These are phyloP conservation scores for Catotricha subobsoleta DNA, from an alignment of 2,888 invertebrate species.

Conservation along the genomic window DNA sequence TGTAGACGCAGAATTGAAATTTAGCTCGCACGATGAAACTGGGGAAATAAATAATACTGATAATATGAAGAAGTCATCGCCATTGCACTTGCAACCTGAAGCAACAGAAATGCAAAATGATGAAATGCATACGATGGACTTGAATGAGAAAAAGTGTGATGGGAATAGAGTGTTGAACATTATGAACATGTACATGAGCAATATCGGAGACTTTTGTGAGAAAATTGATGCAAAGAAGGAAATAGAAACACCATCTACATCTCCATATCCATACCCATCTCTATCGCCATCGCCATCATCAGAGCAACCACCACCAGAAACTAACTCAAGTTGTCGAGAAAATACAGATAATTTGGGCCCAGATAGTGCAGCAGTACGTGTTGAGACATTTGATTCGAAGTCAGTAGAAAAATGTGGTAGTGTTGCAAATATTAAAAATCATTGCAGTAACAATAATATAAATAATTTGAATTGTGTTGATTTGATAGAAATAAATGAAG, in stretches of 20 bases:
- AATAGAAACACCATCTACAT: conserved; percentile 15
- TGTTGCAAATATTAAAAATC: background rate
- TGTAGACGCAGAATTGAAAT: no score
- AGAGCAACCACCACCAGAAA: conserved; percentile 8
- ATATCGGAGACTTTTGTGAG: no score
- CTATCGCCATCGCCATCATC: background rate
- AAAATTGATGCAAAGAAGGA: conserved; percentile 8
- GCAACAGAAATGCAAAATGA: no score
- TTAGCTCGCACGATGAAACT: no score
- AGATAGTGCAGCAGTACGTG: conserved; percentile 5
- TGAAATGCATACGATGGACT: no score
- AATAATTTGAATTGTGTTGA: conserved; percentile 1
- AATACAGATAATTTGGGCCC: conserved; percentile 2
- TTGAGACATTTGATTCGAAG: conserved; percentile 7
- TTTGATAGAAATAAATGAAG: conserved; percentile 3
- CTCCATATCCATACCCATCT: conserved; percentile 6
- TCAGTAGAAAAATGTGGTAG: conserved; percentile 2
- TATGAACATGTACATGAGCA: no score
- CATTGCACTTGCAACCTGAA: conserved; percentile 1
- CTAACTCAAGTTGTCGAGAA: conserved; percentile 1
- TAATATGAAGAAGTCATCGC: background rate
- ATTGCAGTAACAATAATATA: background rate
- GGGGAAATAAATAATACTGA: no score
- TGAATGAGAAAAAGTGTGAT: no score
- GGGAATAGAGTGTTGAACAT: no score